phyloP scores from a whole-genome alignment of 2,113 vertebrate species.

The Struthidea cinerea region DNA sequence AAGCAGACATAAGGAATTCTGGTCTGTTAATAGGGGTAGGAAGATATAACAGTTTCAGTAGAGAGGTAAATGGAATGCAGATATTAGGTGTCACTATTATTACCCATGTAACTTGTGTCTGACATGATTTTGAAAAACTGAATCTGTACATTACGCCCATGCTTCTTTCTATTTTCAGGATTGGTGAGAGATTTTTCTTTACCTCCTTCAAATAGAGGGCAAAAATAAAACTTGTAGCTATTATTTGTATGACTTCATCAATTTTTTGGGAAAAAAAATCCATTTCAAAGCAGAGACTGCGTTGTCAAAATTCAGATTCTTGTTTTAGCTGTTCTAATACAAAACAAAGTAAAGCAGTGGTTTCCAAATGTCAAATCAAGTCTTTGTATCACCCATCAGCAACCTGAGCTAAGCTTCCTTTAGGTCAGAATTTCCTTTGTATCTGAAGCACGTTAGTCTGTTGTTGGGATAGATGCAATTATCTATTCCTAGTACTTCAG shows the following conservation, averaged over 20 bases:
- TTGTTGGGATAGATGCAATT: not conserved
- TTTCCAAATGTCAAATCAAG: not conserved
- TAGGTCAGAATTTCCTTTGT: not conserved
- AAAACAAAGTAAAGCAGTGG: not conserved
- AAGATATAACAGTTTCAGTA: not conserved
- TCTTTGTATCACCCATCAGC: not conserved
- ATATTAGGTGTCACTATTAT: not conserved
- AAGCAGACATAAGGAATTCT: not conserved
- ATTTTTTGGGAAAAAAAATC: not conserved
- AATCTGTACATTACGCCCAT: not conserved
- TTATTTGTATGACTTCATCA: not conserved
- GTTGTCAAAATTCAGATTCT: not conserved
- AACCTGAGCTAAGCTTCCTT: not conserved
- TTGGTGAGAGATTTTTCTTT: not conserved
- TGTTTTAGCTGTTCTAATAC: not conserved
- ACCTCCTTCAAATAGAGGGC: not conserved
- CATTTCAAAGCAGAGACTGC: not conserved
- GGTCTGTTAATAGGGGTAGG: rapidly evolving
- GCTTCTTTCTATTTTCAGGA: not conserved
- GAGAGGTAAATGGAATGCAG: not conserved
- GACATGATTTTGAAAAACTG: not conserved
- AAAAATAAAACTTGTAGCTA: not conserved
- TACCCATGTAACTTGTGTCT: not conserved
- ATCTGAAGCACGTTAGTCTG: not conserved
- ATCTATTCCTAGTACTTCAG: not conserved